A percentile compares a stretch with the other conserved stretches of the same genome.
phyloP scores from a whole-genome alignment of 2,888 invertebrate genomes.

The Eueremaeus valkanovi region DNA sequence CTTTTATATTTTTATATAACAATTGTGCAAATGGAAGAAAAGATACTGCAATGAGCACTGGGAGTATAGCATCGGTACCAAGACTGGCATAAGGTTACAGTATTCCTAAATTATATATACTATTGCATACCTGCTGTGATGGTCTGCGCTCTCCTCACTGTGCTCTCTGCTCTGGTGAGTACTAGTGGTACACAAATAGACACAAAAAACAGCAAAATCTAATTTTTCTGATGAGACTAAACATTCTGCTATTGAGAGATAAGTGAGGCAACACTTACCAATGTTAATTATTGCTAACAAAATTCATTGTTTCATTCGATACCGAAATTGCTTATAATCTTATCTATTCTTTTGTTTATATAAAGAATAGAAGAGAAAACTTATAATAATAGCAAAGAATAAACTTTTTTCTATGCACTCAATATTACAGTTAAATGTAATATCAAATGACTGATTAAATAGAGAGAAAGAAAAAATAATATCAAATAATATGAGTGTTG shows the following conservation, averaged over 20 bases:
- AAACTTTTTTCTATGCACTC: not conserved
- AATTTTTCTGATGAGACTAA: conserved; percentile 17
- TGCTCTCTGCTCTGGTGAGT: not conserved
- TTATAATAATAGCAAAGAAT: conserved; percentile 6
- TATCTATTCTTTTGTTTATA: conserved; percentile 33
- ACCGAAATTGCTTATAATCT: conserved; percentile 15
- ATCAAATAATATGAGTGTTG: not conserved
- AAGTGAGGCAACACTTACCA: not conserved
- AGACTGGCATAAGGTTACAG: conserved; percentile 15
- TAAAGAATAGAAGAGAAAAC: conserved; percentile 25
- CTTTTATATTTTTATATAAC: conserved; percentile 34
- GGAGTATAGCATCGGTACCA: not conserved
- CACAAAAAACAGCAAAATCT: not conserved
- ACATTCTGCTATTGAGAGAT: conserved; percentile 24
- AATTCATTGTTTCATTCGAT: conserved; percentile 27
- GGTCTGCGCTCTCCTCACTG: conserved; percentile 10
- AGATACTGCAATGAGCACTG: conserved; percentile 6
- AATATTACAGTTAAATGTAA: not conserved
- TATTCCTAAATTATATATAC: conserved; percentile 24
- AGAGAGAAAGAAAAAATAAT: too few relatives aligned
- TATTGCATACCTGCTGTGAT: conserved; percentile 35
- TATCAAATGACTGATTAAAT: not conserved
- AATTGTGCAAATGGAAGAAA: conserved; percentile 28
- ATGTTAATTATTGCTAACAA: not conserved
- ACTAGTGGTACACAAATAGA: not conserved